These are phyloP conservation scores for Macaria notata DNA, from an alignment of 2,888 invertebrate genomes.

Conservation along the genomic window DNA sequence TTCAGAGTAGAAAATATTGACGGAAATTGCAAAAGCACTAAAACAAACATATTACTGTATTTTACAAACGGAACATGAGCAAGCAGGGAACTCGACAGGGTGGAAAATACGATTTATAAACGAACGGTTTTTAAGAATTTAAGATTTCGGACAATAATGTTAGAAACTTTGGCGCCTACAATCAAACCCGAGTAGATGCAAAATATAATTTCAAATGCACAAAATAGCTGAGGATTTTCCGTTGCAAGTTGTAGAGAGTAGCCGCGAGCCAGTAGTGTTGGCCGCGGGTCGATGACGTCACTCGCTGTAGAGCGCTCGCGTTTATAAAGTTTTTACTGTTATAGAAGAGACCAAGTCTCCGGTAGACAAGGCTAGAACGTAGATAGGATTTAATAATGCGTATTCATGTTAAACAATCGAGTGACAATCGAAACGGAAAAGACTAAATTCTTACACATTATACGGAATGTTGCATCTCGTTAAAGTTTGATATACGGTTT, in stretches of 20 bases:
- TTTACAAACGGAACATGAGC: conserved; percentile 29
- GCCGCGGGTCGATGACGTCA: too few species aligned
- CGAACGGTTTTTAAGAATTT: conserved; percentile 67
- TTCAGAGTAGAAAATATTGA: background rate
- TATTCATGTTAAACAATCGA: conserved; percentile 73
- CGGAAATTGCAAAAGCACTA: conserved; percentile 6
- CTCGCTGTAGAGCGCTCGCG: conserved; percentile 49
- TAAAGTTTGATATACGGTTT: conserved; percentile 71
- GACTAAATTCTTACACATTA: conserved; percentile 78
- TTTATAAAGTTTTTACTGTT: conserved; percentile 74
- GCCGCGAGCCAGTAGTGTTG: background rate
- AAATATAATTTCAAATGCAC: conserved; percentile 14
- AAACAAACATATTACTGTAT: conserved; percentile 9
- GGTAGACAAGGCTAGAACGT: conserved; percentile 76
- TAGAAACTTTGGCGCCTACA: conserved; percentile 53
- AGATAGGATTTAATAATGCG: conserved; percentile 74
- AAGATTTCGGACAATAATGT: conserved; percentile 78
- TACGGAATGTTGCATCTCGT: conserved; percentile 77
- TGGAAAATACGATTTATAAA: conserved; percentile 47
- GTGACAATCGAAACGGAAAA: conserved; percentile 80
- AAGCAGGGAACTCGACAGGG: conserved; percentile 68
- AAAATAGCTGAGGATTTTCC: background rate
- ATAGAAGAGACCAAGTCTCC: conserved; percentile 74
- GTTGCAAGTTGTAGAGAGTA: conserved; percentile 19
- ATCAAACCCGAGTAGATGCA: conserved; percentile 40